Base-by-base conservation (phyloP, 2,797 vertebrate genomes). In the Strix occidentalis region DNA sequence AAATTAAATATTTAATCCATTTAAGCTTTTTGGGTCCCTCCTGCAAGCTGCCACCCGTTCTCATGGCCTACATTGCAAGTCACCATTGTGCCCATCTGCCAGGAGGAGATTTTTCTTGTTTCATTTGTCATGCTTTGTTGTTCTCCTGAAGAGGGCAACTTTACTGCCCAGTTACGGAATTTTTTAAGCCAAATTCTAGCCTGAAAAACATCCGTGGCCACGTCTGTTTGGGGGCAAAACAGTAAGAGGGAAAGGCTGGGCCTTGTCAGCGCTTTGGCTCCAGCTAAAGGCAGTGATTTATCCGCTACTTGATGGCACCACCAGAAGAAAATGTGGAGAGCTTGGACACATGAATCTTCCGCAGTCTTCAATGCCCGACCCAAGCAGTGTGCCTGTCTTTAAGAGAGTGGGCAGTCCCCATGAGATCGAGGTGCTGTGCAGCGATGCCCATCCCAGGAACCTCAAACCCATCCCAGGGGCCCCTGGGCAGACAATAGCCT, bases 391-490 rank as follows among this genome's bases (percentile, higher is more conserved):
- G 51, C n/a, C 50, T 41, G 69, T 60, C 87, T 82, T 37, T 31
- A 33, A 4, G 4, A 63, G 33, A 13, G 71, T 1, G 48, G 43
- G 28, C 50, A 13, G 24, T 28, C n/a, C 79, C 51, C 37, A 1
- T 0, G 4, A 74, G 63, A 16, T 31, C 5, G 19, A 35, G 78
- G 54, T n/a, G 58, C 58, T 84, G 54, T 7, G 16, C 0, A 9
- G 48, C 1, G 5, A 56, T 57, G 48, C 31, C 58, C 46, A 18
- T 20, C 74, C 69, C 57, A 48, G 53, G 50, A 68, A 51, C 48
- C 33, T 31, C 83, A 86, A 69, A 64, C 46, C 46, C 84, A 41
- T 2, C n/a, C 60, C 1, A 1, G 56, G 31, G 33, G 20, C 19
- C 17, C 71, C 51, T 9, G 53, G 65, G 37, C 46, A 77, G 57